Conservation (phyloP, 2,113 vertebrate genomes). For the Plestiodon gilberti region DNA sequence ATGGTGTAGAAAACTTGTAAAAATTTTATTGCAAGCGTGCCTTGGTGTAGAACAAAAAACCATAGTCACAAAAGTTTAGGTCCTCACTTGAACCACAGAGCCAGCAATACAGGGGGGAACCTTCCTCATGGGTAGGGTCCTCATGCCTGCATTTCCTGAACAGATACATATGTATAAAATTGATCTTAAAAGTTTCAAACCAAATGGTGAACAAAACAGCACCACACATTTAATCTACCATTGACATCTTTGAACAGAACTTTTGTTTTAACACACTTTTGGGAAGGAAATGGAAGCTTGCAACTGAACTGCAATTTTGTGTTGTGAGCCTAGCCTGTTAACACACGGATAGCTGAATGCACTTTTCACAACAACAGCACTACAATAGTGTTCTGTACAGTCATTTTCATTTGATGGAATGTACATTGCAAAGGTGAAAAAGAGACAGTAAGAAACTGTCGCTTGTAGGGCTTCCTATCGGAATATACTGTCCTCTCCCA, state of each 20-base stretch:
- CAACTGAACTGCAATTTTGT: constrained; percentile 8
- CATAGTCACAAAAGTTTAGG: constrained; percentile 59
- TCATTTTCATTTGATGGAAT: constrained; percentile 49
- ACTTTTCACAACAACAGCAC: constrained; percentile 13
- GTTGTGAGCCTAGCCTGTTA: constrained; percentile 30
- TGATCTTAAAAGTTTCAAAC: constrained; percentile 38
- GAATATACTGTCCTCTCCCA: not conserved
- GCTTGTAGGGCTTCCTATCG: not conserved
- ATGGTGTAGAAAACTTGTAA: constrained; percentile 68
- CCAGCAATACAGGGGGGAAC: constrained; percentile 54
- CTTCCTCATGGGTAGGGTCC: not conserved
- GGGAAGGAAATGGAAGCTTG: constrained; percentile 18
- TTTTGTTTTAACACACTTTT: not conserved
- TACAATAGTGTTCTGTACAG: not conserved
- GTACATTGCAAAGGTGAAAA: constrained; percentile 20
- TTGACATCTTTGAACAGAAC: constrained; percentile 34
- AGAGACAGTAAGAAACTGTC: not conserved
- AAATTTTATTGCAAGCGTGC: constrained; percentile 70
- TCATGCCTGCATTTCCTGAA: constrained; percentile 49
- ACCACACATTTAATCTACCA: constrained; percentile 38
- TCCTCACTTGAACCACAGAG: constrained; percentile 49
- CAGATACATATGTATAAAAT: constrained; percentile 58
- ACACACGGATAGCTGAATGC: not conserved
- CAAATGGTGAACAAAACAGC: not conserved
- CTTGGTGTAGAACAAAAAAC: constrained; percentile 64